Evolutionary conservation across 2,113 vertebrate species (phyloP).

Genomic region (Picathartes gymnocephalus): DNA sequence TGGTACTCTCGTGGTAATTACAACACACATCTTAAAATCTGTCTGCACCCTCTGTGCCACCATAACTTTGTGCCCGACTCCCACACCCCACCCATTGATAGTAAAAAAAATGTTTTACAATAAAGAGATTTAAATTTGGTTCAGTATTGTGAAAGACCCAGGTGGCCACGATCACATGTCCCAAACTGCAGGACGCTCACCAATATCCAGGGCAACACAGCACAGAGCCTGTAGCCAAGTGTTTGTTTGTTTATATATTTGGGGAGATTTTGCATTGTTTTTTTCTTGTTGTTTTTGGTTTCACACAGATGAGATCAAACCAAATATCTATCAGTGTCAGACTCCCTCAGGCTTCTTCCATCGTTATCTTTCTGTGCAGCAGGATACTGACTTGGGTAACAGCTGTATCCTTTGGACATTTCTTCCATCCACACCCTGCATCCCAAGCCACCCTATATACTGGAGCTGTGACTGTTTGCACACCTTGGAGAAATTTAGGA

Average conservation of each 20-base stretch:
- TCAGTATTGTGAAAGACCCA: neutral
- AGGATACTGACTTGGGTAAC: neutral
- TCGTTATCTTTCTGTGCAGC: neutral
- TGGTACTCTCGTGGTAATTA: neutral
- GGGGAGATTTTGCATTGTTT: too few relatives aligned
- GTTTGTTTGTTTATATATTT: neutral
- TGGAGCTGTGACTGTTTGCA: neutral
- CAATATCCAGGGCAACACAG: neutral
- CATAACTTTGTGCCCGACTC: neutral
- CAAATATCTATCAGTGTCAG: neutral
- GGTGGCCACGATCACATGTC: accelerated
- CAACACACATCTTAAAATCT: neutral
- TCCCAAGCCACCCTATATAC: neutral
- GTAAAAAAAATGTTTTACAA: neutral
- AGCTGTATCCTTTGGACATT: neutral
- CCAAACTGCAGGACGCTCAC: neutral
- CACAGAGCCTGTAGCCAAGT: neutral
- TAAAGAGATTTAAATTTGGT: neutral
- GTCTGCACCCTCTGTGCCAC: neutral
- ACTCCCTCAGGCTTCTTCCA: neutral
- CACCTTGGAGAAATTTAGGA: neutral
- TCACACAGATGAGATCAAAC: neutral
- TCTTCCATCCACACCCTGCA: neutral
- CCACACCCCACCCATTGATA: neutral
- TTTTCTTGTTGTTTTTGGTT: neutral